These are phyloP conservation scores for Leptura quadrifasciata DNA, from an alignment of 2,888 invertebrate species.

Conservation along the genomic window DNA sequence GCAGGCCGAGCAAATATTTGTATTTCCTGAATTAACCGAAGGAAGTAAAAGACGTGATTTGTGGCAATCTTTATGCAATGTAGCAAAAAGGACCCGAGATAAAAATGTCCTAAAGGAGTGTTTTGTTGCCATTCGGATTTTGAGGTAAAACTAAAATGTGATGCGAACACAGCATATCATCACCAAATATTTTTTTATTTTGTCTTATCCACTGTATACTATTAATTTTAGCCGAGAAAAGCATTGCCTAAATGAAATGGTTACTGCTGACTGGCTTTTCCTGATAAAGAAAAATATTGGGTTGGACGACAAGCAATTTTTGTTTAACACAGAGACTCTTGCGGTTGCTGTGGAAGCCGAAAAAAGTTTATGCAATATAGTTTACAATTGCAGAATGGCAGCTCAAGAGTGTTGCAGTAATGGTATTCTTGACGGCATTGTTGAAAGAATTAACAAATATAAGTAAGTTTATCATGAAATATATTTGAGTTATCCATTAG, in stretches of 20 bases:
- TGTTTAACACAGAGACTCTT: constrained; percentile 73
- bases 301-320: constrained; percentile 73
- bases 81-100: constrained; percentile 75
- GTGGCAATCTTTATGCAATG: constrained; percentile 79
- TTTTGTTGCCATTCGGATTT: constrained; percentile 79
- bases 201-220: no score
- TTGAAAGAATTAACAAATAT: constrained; percentile 83
- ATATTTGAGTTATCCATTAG: neutral
- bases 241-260: constrained; percentile 80
- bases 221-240: constrained; percentile 83
- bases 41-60: constrained; percentile 75
- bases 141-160: constrained; percentile 80
- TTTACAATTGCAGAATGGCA: constrained; percentile 84
- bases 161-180: no score
- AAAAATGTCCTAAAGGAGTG: constrained; percentile 75
- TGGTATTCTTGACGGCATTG: constrained; percentile 83
- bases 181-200: no score
- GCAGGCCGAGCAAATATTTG: constrained; percentile 77
- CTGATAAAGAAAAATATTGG: constrained; percentile 82
- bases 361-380: constrained; percentile 92
- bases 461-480: constrained; percentile 65
- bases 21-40: constrained; percentile 74
- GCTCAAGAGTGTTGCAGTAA: constrained; percentile 78
- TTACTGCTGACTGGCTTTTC: constrained; percentile 82
- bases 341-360: constrained; percentile 84